These are phyloP conservation scores for Drosophila rellima DNA, from an alignment of 2,888 invertebrate species.

Conservation along the genomic window DNA sequence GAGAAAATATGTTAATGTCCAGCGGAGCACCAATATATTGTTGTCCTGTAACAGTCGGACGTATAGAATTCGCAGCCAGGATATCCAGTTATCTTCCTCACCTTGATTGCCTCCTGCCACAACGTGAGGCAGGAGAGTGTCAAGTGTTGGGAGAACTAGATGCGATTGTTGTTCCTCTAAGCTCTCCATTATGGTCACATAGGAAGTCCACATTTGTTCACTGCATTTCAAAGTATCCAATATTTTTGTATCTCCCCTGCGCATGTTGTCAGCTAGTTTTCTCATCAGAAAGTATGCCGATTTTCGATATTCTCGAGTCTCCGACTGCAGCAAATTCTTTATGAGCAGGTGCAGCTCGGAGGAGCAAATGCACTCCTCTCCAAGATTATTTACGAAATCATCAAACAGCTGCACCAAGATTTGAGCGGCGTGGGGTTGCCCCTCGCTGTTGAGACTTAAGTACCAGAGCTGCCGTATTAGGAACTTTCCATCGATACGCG, in stretches of 20 bases:
- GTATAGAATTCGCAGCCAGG: conserved; percentile 73
- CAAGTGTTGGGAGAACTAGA: conserved; percentile 81
- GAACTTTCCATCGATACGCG: conserved; percentile 55
- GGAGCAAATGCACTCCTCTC: conserved; percentile 41
- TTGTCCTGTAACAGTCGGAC: conserved; percentile 73
- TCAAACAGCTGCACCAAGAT: conserved; percentile 76
- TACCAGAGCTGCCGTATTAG: conserved; percentile 68
- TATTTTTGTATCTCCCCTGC: neutral
- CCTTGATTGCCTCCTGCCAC: neutral
- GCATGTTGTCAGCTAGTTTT: conserved; percentile 47
- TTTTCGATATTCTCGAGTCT: conserved; percentile 71
- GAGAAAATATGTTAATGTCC: conserved; percentile 77
- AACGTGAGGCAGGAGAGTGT: conserved; percentile 54
- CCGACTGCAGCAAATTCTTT: conserved; percentile 64
- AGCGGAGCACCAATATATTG: conserved; percentile 82
- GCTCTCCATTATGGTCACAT: conserved; percentile 80
- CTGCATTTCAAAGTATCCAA: conserved; percentile 39
- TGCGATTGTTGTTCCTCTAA: conserved; percentile 84
- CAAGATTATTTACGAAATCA: conserved; percentile 61
- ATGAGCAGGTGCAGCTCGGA: conserved; percentile 54
- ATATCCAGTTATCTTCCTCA: conserved; percentile 22
- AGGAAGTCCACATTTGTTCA: conserved; percentile 66
- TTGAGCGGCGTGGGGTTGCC: conserved; percentile 55
- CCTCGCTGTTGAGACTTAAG: conserved; percentile 37
- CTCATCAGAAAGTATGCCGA: conserved; percentile 73